Conservation (phyloP, 53 echinoderm and acorn worm species). For the Mesocentrotus franciscanus region DNA sequence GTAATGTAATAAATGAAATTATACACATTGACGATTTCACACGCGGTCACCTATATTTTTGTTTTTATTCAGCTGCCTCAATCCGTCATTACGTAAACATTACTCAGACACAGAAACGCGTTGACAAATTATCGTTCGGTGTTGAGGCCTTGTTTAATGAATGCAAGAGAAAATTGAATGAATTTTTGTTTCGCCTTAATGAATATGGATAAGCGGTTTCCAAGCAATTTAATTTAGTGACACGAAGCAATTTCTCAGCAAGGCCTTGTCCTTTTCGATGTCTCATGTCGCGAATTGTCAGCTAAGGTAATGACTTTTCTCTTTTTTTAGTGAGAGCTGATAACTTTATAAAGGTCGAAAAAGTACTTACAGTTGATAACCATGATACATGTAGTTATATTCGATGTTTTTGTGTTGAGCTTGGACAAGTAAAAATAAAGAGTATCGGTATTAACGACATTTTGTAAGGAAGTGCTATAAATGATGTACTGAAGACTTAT, state of each 20-base stretch:
- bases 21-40: conserved; percentile 22
- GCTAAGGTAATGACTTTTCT: conserved; percentile 2
- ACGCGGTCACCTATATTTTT: conserved; percentile 5
- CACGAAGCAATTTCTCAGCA: background rate
- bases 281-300: conserved; percentile 19
- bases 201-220: conserved; percentile 33
- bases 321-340: background rate
- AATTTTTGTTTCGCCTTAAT: conserved; percentile 13
- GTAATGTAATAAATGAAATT: conserved; percentile 43
- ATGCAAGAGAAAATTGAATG: conserved; percentile 36
- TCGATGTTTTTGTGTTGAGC: background rate
- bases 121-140: background rate
- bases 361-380: background rate
- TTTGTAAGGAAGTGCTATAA: too few relatives aligned
- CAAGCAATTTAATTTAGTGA: conserved; percentile 21
- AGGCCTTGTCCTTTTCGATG: background rate
- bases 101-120: conserved; percentile 3
- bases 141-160: conserved; percentile 2
- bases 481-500: too few relatives aligned
- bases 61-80: conserved; percentile 1
- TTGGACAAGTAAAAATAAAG: background rate
- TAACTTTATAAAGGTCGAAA: background rate
- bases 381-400: background rate
- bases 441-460: too few relatives aligned
- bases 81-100: conserved; percentile 37